Conservation (phyloP, 2,888 invertebrate species). For the Colletes collaris region DNA sequence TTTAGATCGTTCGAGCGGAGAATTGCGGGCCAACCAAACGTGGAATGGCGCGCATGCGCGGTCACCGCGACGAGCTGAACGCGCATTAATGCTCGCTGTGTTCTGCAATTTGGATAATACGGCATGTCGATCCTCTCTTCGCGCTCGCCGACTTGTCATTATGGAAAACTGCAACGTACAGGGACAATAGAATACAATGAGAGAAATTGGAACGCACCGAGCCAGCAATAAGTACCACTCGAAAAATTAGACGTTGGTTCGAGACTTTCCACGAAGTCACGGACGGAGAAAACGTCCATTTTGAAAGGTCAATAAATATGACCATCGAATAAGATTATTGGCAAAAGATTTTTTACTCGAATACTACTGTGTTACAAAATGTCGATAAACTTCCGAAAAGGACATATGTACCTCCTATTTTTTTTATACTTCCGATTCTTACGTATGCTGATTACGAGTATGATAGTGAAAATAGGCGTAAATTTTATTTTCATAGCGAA, state of each 20-base stretch:
- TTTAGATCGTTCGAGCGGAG: not conserved
- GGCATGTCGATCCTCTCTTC: constrained; percentile 21
- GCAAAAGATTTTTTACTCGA: not conserved
- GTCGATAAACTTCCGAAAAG: too few species aligned
- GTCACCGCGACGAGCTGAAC: constrained; percentile 12
- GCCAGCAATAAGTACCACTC: constrained; percentile 21
- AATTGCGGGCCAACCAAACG: not conserved
- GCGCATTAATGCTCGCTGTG: constrained; percentile 19
- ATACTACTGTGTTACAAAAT: too few species aligned
- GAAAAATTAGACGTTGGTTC: constrained; percentile 17
- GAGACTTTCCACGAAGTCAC: constrained; percentile 30
- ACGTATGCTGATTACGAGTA: too few species aligned
- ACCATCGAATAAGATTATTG: not conserved
- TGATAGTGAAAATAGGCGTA: too few species aligned
- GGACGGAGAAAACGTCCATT: constrained; percentile 15
- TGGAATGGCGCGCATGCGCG: not conserved
- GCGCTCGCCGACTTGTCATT: constrained; percentile 61
- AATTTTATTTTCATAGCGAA: too few species aligned
- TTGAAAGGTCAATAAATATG: constrained; percentile 27
- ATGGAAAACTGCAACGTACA: constrained; percentile 50
- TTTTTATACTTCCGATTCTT: too few species aligned
- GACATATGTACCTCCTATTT: too few species aligned
- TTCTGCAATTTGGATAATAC: constrained; percentile 58
- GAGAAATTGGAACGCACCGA: constrained; percentile 49
- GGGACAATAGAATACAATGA: constrained; percentile 54